These are phyloP conservation scores for Stichodactyla mertensii DNA, from an alignment of 64 coral and sea anemone genomes.

Conservation along the genomic window DNA sequence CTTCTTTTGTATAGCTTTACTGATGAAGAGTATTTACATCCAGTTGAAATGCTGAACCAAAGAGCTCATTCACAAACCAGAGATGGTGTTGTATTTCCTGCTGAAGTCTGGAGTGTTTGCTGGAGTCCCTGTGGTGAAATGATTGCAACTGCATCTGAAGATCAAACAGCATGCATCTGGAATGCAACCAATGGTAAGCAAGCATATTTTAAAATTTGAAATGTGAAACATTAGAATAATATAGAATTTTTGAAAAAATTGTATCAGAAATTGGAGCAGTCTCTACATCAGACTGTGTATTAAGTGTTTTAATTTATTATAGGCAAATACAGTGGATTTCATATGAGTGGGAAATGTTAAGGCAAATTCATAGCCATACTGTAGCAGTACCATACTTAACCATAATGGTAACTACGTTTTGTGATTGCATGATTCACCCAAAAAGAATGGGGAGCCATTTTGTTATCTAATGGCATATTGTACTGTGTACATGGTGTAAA, in stretches of 20 bases:
- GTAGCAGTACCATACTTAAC: too few relatives aligned
- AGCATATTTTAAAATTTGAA: background rate
- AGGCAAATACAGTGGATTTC: too few relatives aligned
- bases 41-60: slow-evolving; percentile 54
- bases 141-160: slow-evolving; percentile 90
- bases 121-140: slow-evolving; percentile 87
- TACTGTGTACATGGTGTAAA: too few relatives aligned
- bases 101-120: slow-evolving; percentile 87
- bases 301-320: too few relatives aligned
- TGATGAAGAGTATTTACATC: slow-evolving; percentile 11
- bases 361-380: too few relatives aligned
- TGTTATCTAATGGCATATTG: too few relatives aligned
- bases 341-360: too few relatives aligned
- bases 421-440: too few relatives aligned
- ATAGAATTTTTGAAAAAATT: background rate
- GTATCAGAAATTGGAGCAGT: background rate
- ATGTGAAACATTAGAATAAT: too few relatives aligned
- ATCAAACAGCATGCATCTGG: slow-evolving; percentile 84
- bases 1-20: slow-evolving; percentile 51
- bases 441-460: too few relatives aligned
- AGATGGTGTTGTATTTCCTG: slow-evolving; percentile 24
- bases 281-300: too few relatives aligned
- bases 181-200: slow-evolving; percentile 50
- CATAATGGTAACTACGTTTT: too few relatives aligned
- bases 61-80: slow-evolving; percentile 48